Evolutionary conservation across 2,113 vertebrate genomes (phyloP).

Genomic region (Podarcis muralis): DNA sequence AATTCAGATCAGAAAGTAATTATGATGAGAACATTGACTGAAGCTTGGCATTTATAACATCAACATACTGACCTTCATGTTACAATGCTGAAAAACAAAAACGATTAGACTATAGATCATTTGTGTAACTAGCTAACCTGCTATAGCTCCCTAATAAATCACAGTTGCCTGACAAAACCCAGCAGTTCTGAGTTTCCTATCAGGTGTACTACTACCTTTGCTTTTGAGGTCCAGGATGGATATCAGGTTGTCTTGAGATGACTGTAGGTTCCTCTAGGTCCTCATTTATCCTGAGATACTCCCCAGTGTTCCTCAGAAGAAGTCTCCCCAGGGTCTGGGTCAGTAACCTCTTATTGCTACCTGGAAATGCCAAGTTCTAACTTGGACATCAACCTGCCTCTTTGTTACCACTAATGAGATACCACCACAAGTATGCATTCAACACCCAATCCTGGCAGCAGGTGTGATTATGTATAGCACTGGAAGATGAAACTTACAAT

Average conservation of each 20-base stretch:
- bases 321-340: too few relatives aligned
- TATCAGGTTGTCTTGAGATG: too few relatives aligned
- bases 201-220: neutral
- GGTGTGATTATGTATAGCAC: too few relatives aligned
- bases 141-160: neutral
- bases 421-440: neutral
- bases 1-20: neutral
- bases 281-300: too few relatives aligned
- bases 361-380: neutral
- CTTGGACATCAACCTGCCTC: too few relatives aligned
- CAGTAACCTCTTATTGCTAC: neutral
- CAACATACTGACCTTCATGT: neutral
- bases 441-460: neutral
- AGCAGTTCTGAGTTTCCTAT: neutral
- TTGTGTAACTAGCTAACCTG: neutral
- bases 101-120: neutral
- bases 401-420: neutral
- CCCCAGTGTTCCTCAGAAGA: too few relatives aligned
- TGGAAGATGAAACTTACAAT: neutral
- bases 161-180: neutral
- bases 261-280: too few relatives aligned
- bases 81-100: neutral
- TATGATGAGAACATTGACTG: neutral
- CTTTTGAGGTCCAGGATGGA: neutral
- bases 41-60: neutral